Conservation (phyloP, 2,113 vertebrate genomes). For the Callopanchax toddi region DNA sequence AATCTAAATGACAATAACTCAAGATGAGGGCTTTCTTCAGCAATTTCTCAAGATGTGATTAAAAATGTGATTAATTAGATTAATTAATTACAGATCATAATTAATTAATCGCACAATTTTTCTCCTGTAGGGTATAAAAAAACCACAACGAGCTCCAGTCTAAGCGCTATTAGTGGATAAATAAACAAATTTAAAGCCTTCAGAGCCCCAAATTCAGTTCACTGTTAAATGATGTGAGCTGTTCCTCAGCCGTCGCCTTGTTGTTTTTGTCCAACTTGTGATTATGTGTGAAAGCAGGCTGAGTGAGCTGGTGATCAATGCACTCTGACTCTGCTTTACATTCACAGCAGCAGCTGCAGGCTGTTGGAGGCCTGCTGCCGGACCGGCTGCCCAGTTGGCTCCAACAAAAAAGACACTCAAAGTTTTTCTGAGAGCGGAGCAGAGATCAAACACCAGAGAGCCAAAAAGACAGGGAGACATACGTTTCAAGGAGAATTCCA, state of each 20-base stretch:
- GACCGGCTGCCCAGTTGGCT: constrained; percentile 38
- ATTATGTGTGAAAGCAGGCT: constrained; percentile 33
- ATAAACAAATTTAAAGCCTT: background rate
- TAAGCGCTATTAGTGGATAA: background rate
- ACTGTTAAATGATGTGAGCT: background rate
- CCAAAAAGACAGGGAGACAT: background rate
- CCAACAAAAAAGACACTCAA: constrained; percentile 29
- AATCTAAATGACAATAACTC: too few species aligned
- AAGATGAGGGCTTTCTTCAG: too few species aligned
- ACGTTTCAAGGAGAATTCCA: background rate
- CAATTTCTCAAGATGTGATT: too few species aligned
- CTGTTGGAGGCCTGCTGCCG: constrained; percentile 47
- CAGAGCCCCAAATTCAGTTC: background rate
- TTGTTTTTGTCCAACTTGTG: constrained; percentile 10
- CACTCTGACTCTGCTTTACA: constrained; percentile 39
- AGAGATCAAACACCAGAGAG: constrained; percentile 34
- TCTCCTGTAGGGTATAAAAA: too few species aligned
- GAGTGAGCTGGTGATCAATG: constrained; percentile 43
- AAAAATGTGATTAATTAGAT: too few species aligned
- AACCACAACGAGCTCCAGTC: too few species aligned
- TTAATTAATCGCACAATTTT: too few species aligned
- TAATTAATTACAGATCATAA: too few species aligned
- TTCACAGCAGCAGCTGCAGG: constrained; percentile 42
- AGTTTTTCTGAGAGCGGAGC: constrained; percentile 29
- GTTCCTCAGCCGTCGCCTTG: background rate